phyloP scores from a whole-genome alignment of 1,140 invertebrate genomes.

The Reticulitermes speratus region DNA sequence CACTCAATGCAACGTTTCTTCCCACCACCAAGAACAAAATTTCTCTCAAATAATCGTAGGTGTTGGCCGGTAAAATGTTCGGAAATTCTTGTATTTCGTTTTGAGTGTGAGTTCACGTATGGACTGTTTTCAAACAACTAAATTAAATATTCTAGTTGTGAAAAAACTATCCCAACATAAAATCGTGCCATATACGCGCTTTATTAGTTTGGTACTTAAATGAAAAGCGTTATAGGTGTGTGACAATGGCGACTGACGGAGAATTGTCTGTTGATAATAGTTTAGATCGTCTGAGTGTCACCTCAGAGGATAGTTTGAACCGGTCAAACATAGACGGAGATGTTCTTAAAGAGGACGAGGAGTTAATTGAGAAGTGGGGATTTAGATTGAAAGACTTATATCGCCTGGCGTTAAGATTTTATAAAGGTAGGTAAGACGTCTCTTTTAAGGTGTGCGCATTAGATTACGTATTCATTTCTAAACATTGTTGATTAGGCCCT shows the following conservation, averaged over 20 bases:
- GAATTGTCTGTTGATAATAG: slow-evolving; percentile 29
- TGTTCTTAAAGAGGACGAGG: slow-evolving; percentile 31
- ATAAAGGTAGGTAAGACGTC: slow-evolving; percentile 69
- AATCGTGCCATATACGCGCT: too few relatives aligned
- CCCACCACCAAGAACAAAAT: too few relatives aligned
- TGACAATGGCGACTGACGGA: slow-evolving; percentile 32
- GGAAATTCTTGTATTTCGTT: too few relatives aligned
- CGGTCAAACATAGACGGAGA: slow-evolving; percentile 31
- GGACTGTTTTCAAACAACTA: too few relatives aligned
- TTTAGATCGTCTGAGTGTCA: slow-evolving; percentile 33
- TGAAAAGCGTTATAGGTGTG: slow-evolving; percentile 12
- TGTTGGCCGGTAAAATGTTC: too few relatives aligned
- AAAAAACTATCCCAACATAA: too few relatives aligned
- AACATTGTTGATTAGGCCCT: neutral
- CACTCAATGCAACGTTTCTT: too few relatives aligned
- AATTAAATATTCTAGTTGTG: too few relatives aligned
- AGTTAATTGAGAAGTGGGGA: slow-evolving; percentile 56
- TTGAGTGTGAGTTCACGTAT: too few relatives aligned
- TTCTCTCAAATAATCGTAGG: too few relatives aligned
- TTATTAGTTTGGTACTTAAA: neutral
- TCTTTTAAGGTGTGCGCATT: neutral
- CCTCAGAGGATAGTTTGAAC: slow-evolving; percentile 33
- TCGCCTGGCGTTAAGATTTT: slow-evolving; percentile 80
- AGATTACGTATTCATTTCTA: slow-evolving; percentile 26
- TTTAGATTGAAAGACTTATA: slow-evolving; percentile 78